Percentiles rank a stretch among this genome's conserved stretches.
Conservation (phyloP, 2,888 invertebrate species). For the Fragum sueziense region DNA sequence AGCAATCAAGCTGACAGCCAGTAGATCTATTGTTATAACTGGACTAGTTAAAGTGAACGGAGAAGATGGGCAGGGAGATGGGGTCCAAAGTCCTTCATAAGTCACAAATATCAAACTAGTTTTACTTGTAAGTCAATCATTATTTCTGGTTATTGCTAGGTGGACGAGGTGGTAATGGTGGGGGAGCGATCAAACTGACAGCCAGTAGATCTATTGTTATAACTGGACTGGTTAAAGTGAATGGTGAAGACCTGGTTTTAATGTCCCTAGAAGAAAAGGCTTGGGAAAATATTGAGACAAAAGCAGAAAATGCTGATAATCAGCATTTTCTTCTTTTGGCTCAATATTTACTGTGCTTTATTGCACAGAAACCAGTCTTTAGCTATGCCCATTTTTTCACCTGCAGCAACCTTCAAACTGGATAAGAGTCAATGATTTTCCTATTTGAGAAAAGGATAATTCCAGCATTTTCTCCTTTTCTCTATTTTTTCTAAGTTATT, state of each 20-base stretch:
- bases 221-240: constrained; percentile 63
- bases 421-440: no score
- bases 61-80: no score
- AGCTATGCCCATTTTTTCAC: no score
- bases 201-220: constrained; percentile 61
- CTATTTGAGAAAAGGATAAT: not conserved
- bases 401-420: no score
- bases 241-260: constrained; percentile 63
- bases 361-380: not conserved
- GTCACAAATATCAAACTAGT: no score
- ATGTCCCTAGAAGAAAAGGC: no score
- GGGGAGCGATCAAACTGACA: constrained; percentile 63
- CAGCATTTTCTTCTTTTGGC: not conserved
- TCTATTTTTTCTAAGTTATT: not conserved
- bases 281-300: constrained; percentile 6
- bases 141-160: constrained; percentile 54
- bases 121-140: no score
- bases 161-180: constrained; percentile 71
- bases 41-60: constrained; percentile 68
- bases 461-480: not conserved
- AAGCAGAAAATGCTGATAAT: not conserved
- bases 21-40: constrained; percentile 56
- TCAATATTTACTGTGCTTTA: no score
- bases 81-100: no score
- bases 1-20: constrained; percentile 61